These are phyloP conservation scores for Stichodactyla mertensii DNA, from an alignment of 64 coral and sea anemone genomes.

Conservation along the genomic window DNA sequence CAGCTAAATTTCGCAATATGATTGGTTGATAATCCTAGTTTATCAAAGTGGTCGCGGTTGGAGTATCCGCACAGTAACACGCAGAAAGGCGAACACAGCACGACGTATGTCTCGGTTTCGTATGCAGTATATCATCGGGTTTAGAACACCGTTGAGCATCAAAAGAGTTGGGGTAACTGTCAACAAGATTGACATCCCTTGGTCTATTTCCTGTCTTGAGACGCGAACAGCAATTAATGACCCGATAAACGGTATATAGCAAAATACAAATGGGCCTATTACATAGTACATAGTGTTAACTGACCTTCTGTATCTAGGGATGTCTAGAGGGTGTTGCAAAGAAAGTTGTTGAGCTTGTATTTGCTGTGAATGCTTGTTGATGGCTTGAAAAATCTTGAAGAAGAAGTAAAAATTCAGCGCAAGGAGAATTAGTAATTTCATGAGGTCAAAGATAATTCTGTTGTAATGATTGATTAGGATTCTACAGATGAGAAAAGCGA, in stretches of 20 bases:
- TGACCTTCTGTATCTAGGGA: neutral
- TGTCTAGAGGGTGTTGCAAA: neutral
- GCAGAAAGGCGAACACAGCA: neutral
- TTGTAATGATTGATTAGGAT: neutral
- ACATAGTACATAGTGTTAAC: neutral
- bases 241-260: neutral
- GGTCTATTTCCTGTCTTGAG: neutral
- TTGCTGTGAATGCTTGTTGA: neutral
- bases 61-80: too few relatives aligned
- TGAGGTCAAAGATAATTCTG: neutral
- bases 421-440: neutral
- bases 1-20: too few relatives aligned
- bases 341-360: neutral
- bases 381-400: neutral
- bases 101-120: neutral
- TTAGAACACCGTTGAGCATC: neutral
- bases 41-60: too few relatives aligned
- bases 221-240: neutral
- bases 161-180: neutral
- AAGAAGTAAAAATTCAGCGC: neutral
- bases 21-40: too few relatives aligned
- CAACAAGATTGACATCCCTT: neutral
- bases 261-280: neutral
- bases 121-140: constrained; percentile 1
- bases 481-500: neutral